Conservation (phyloP, 2,888 invertebrate species). For the Xylota sylvarum region DNA sequence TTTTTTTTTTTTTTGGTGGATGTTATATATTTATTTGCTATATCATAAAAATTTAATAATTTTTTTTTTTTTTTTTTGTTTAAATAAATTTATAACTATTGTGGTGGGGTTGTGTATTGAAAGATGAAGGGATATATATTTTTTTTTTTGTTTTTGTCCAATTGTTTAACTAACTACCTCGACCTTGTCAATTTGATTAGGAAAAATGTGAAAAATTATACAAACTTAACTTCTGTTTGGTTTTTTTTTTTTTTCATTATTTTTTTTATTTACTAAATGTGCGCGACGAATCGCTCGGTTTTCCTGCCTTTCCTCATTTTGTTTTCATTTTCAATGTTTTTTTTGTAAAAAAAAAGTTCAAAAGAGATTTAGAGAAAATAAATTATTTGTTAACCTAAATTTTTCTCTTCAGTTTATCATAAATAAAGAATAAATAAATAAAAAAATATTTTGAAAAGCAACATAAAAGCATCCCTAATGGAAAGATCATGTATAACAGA, state of each 20-base stretch:
- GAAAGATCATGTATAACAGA: conserved; percentile 21
- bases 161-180: conserved; percentile 30
- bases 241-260: not conserved
- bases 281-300: conserved; percentile 69
- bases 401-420: not conserved
- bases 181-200: not conserved
- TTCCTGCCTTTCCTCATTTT: conserved; percentile 53
- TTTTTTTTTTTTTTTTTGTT: not conserved
- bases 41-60: not conserved
- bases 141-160: conserved; percentile 16
- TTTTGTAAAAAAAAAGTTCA: not conserved
- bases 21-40: conserved; percentile 7
- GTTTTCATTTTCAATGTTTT: conserved; percentile 2
- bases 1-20: conserved; percentile 30
- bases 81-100: not conserved
- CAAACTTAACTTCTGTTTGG: conserved; percentile 11
- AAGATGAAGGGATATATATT: not conserved
- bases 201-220: conserved; percentile 22
- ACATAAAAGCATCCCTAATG: conserved; percentile 51
- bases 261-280: conserved; percentile 24
- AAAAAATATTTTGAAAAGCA: conserved; percentile 47
- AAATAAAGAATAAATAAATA: not conserved
- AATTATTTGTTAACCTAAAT: not conserved
- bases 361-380: not conserved
- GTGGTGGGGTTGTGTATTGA: not conserved